A percentile compares a stretch with the other conserved stretches of the same genome.
phyloP scores from a whole-genome alignment of 2,113 vertebrate species.

The Vidua chalybeata region DNA sequence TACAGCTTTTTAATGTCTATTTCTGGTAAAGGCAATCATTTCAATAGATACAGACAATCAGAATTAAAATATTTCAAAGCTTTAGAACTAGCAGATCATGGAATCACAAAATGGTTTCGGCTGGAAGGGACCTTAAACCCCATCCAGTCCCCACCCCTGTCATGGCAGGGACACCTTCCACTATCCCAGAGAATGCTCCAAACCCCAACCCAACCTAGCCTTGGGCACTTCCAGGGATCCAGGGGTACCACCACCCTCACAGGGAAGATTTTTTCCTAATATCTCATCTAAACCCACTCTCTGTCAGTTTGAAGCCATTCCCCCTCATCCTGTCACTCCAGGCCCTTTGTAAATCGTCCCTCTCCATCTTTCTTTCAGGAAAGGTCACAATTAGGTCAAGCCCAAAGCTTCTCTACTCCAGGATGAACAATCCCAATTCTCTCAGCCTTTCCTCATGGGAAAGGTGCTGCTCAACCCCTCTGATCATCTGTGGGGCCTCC shows the following conservation, averaged over 20 bases:
- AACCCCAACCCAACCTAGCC: rapidly evolving
- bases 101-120: neutral
- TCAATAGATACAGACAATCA: neutral
- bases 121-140: neutral
- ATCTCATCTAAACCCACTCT: neutral
- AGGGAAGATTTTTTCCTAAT: neutral
- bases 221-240: neutral
- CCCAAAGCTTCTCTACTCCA: neutral
- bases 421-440: neutral
- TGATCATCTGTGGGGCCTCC: neutral
- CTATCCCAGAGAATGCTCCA: rapidly evolving
- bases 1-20: neutral
- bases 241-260: neutral
- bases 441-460: neutral
- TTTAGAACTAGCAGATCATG: neutral
- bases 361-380: neutral
- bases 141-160: rapidly evolving
- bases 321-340: neutral
- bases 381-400: neutral
- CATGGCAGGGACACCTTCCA: neutral
- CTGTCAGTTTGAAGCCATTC: neutral
- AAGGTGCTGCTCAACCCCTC: neutral
- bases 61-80: neutral
- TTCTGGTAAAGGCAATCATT: neutral
- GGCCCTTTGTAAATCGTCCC: neutral